Evolutionary conservation across 1,140 invertebrate species (phyloP).

Genomic region (Epicauta chinensis): DNA sequence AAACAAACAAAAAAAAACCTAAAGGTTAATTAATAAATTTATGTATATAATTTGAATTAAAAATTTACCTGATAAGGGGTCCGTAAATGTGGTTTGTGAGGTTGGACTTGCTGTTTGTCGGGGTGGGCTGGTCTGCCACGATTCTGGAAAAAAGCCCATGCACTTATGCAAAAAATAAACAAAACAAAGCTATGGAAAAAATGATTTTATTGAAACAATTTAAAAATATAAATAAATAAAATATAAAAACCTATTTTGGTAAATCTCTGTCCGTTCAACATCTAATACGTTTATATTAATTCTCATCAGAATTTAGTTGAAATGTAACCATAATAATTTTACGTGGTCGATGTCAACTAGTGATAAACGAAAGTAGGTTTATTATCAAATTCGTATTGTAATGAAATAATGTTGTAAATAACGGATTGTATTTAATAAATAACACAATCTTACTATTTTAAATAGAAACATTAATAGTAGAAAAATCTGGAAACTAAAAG

Average conservation of each 20-base stretch:
- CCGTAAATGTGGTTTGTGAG: slow-evolving; percentile 34
- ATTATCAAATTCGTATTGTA: no score
- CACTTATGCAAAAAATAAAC: background rate
- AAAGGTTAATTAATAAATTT: no score
- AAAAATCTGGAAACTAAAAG: no score
- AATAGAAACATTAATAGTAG: no score
- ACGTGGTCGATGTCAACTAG: slow-evolving; percentile 5
- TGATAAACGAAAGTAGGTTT: background rate
- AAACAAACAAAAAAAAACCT: slow-evolving; percentile 4
- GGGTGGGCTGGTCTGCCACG: slow-evolving; percentile 37
- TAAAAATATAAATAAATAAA: background rate
- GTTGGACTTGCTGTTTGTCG: slow-evolving; percentile 35
- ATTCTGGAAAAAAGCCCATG: slow-evolving; percentile 27
- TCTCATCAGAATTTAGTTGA: no score
- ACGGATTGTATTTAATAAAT: no score
- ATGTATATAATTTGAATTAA: no score
- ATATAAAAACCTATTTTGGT: slow-evolving; percentile 3
- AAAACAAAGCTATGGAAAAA: slow-evolving; percentile 1
- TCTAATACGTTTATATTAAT: no score
- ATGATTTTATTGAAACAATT: slow-evolving; percentile 7
- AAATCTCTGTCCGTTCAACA: no score
- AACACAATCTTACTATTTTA: no score
- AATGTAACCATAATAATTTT: no score
- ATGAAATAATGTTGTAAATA: no score
- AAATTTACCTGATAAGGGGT: slow-evolving; percentile 29